Conservation (phyloP, 2,113 vertebrate genomes). For the Odontophorus gujanensis region DNA sequence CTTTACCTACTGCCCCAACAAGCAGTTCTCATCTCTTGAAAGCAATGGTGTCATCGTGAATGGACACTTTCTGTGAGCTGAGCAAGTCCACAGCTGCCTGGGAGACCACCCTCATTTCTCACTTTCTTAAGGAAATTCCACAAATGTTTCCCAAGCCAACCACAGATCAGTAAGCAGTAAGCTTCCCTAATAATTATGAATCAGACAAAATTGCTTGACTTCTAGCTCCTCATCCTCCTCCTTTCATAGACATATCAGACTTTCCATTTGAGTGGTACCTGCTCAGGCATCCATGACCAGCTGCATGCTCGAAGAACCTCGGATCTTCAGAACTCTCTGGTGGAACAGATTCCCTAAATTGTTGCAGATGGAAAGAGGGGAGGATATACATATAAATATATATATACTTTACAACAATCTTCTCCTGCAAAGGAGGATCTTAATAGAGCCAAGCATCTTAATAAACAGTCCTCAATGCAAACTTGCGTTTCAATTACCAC, state of each 20-base stretch:
- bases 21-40: background rate
- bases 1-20: background rate
- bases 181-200: background rate
- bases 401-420: background rate
- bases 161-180: background rate
- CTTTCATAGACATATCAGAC: background rate
- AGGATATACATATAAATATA: background rate
- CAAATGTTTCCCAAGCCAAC: background rate
- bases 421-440: background rate
- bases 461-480: background rate
- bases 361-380: background rate
- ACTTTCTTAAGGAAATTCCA: background rate
- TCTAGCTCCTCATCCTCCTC: background rate
- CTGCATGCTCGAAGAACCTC: background rate
- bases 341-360: background rate
- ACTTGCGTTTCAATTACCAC: background rate
- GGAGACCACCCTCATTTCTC: background rate
- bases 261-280: background rate
- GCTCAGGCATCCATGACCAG: background rate
- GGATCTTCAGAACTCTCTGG: background rate
- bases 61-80: background rate
- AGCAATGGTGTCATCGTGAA: background rate
- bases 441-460: background rate
- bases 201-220: background rate
- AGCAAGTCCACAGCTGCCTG: background rate